A percentile compares a stretch with the other conserved stretches of the same genome.
phyloP scores from a whole-genome alignment of 2,797 vertebrate genomes.

The Myoxocephalus aenaeus region DNA sequence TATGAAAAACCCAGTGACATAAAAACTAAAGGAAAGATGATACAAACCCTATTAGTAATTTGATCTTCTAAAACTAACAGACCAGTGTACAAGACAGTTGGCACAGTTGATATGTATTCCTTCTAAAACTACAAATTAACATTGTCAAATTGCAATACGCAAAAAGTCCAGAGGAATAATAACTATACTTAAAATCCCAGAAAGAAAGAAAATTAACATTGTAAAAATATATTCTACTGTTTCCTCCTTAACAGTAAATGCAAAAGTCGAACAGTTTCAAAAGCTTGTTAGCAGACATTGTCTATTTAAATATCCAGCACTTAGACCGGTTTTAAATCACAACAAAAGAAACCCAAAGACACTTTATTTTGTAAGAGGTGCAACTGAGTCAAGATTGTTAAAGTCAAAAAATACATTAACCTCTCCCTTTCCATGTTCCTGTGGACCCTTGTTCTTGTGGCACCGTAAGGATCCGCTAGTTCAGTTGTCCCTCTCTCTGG shows the following conservation, averaged over 20 bases:
- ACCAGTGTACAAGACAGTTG: neutral
- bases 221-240: neutral
- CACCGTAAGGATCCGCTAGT: neutral
- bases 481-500: constrained; percentile 17
- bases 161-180: neutral
- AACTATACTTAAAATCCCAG: neutral
- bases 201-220: neutral
- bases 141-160: neutral
- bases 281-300: neutral
- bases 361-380: neutral
- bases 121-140: neutral
- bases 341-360: neutral
- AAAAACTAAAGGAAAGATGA: neutral
- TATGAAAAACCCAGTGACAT: neutral
- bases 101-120: neutral
- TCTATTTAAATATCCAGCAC: neutral
- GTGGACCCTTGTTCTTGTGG: constrained; percentile 5
- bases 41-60: neutral
- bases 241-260: neutral
- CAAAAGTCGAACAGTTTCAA: neutral
- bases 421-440: neutral
- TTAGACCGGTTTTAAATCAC: neutral
- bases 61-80: neutral
- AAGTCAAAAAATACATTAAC: constrained; percentile 21
- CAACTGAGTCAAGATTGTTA: constrained; percentile 3